Percentiles rank a stretch among this genome's conserved stretches.
Evolutionary conservation across 2,113 vertebrate genomes (phyloP).

Genomic region (Donacobius atricapilla): DNA sequence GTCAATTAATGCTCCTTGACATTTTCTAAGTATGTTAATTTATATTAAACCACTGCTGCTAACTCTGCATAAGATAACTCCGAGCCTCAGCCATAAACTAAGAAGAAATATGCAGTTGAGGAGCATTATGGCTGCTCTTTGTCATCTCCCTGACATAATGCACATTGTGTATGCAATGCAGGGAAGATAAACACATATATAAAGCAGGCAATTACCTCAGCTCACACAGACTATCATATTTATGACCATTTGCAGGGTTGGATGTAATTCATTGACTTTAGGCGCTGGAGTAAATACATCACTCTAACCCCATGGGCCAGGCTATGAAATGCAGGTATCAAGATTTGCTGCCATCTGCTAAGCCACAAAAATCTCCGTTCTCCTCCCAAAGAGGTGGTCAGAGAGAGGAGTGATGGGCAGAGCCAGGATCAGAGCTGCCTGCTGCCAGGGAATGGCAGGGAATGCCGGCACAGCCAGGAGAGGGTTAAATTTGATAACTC

Average conservation of each 20-base stretch:
- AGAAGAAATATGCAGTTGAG: not conserved
- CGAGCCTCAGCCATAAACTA: not conserved
- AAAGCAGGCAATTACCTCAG: conserved; percentile 44
- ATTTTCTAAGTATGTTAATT: conserved; percentile 45
- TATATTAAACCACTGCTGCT: not conserved
- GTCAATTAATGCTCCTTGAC: conserved; percentile 57
- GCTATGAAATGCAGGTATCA: not conserved
- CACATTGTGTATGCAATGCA: conserved; percentile 7
- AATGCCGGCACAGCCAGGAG: not conserved
- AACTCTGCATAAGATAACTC: conserved; percentile 7
- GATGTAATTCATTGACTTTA: conserved; percentile 5
- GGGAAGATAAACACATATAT: conserved; percentile 48
- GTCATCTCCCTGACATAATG: conserved; percentile 25
- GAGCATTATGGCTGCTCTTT: not conserved
- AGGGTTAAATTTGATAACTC: not conserved
- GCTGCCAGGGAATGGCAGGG: not conserved
- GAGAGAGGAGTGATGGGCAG: not conserved
- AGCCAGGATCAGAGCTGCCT: not conserved
- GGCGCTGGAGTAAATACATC: conserved; percentile 21
- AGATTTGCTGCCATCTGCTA: not conserved
- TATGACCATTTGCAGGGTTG: conserved; percentile 25
- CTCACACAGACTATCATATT: conserved; percentile 24
- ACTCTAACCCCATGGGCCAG: not conserved
- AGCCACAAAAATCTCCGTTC: not conserved
- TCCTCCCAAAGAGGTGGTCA: not conserved